Conservation (phyloP, 2,113 vertebrate species). For the Halcyon senegalensis region DNA sequence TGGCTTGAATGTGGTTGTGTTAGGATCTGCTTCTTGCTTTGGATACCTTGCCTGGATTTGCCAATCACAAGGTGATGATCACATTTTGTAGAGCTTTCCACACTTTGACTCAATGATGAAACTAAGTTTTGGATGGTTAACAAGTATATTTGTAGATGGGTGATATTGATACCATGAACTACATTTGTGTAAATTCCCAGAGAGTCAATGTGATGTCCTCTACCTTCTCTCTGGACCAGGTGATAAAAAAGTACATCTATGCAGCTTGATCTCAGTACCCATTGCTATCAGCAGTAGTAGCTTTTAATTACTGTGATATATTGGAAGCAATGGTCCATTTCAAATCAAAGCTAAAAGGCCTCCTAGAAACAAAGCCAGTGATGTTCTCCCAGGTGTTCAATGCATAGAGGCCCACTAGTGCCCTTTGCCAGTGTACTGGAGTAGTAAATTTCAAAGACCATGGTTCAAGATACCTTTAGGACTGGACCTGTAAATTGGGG, state of each 20-base stretch:
- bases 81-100: not conserved
- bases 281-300: not conserved
- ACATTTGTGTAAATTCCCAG: not conserved
- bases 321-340: not conserved
- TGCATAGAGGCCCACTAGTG: not conserved
- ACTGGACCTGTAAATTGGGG: not conserved
- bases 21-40: not conserved
- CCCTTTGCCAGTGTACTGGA: not conserved
- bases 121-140: not conserved
- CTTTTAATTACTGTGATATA: not conserved
- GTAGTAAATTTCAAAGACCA: not conserved
- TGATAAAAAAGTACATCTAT: not conserved
- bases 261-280: not conserved
- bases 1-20: not conserved
- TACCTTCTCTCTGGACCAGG: not conserved
- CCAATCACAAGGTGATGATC: not conserved
- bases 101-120: not conserved
- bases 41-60: not conserved
- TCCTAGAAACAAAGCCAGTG: not conserved
- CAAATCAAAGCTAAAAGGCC: not conserved
- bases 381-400: not conserved
- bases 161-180: not conserved
- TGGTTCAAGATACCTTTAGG: not conserved
- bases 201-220: fast-evolving
- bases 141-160: not conserved